phyloP scores from a whole-genome alignment of 2,888 invertebrate species.

The Chloroclystis v-ata region DNA sequence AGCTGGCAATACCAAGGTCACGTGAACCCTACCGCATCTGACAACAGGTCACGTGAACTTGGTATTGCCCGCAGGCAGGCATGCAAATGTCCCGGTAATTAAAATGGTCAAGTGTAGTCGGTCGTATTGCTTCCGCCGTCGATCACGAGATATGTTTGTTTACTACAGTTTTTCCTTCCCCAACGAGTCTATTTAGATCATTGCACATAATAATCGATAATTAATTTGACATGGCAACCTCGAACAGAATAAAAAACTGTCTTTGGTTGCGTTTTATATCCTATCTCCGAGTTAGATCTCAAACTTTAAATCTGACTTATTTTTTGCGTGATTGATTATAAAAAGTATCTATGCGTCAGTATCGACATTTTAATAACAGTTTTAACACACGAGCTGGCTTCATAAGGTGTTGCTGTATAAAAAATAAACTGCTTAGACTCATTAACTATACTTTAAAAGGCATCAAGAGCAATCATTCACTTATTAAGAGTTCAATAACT shows the following conservation, averaged over 20 bases:
- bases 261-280: too few species aligned
- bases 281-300: too few species aligned
- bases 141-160: conserved; percentile 10
- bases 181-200: conserved; percentile 2
- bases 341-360: not conserved
- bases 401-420: not conserved
- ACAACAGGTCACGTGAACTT: conserved; percentile 11
- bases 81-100: conserved; percentile 20
- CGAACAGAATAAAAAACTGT: not conserved
- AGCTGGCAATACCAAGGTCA: conserved; percentile 7
- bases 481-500: conserved; percentile 12
- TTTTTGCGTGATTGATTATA: not conserved
- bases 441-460: conserved; percentile 1
- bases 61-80: conserved; percentile 10
- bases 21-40: too few species aligned
- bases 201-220: not conserved
- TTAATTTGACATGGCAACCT: not conserved
- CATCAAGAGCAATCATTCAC: not conserved
- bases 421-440: not conserved
- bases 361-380: not conserved
- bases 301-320: not conserved
- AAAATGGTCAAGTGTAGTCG: conserved; percentile 15
- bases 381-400: not conserved
- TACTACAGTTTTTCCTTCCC: conserved; percentile 2
- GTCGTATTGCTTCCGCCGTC: conserved; percentile 14